phyloP scores from a whole-genome alignment of 2,113 vertebrate species.

The Mustela nigripes region DNA sequence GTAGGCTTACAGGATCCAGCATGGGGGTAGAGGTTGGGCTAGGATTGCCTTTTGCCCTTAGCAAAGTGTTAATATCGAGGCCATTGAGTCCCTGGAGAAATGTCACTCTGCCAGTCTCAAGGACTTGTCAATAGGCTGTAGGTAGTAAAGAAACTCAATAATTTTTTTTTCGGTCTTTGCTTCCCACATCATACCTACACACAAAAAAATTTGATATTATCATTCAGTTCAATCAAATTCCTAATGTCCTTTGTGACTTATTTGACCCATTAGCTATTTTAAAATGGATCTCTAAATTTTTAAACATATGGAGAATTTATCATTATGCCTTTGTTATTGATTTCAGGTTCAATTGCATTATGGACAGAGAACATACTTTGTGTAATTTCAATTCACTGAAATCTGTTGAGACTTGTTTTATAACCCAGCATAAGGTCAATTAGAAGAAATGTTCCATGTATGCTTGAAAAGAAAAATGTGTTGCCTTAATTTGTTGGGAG shows the following conservation, averaged over 20 bases:
- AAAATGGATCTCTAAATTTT: conserved; percentile 35
- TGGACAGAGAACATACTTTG: background rate
- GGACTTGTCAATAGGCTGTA: too few species aligned
- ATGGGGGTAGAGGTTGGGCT: too few species aligned
- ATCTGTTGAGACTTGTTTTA: background rate
- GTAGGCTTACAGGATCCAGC: too few species aligned
- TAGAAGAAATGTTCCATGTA: conserved; percentile 15
- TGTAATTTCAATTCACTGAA: background rate
- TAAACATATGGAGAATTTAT: background rate
- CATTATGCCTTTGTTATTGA: background rate
- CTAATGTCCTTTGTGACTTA: background rate
- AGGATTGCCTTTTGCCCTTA: too few species aligned
- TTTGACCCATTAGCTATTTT: background rate
- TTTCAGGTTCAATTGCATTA: conserved; percentile 1
- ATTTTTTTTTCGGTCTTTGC: too few species aligned
- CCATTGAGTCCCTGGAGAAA: too few species aligned
- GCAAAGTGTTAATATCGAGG: too few species aligned
- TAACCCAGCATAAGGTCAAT: background rate
- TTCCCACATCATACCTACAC: background rate
- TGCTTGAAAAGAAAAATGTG: conserved; percentile 19
- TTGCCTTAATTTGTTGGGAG: background rate
- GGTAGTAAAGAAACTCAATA: too few species aligned
- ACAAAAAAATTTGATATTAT: background rate
- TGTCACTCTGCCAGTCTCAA: too few species aligned
- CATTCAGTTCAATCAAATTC: background rate